Conservation (phyloP, 2,797 vertebrate genomes). For the Cyclura pinguis region DNA sequence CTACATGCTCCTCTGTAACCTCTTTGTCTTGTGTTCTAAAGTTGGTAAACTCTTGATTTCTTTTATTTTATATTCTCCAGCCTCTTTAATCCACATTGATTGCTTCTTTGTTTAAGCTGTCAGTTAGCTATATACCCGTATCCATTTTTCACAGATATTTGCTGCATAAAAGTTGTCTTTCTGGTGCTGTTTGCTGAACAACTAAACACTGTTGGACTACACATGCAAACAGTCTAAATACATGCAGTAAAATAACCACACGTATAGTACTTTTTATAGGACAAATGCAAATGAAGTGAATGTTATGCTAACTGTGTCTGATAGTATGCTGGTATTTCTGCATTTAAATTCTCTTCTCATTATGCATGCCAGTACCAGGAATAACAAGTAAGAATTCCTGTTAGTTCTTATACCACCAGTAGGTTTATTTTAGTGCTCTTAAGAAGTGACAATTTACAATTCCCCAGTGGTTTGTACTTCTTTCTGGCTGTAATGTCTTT, state of each 20-base stretch:
- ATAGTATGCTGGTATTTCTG: no score
- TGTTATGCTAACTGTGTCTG: no score
- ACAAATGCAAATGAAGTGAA: no score
- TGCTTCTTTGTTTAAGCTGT: slow-evolving; percentile 31
- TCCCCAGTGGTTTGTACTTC: no score
- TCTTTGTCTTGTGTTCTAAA: neutral
- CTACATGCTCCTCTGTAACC: neutral
- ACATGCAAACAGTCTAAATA: slow-evolving; percentile 56
- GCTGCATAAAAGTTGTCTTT: slow-evolving; percentile 43
- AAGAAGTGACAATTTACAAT: no score
- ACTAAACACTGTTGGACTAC: slow-evolving; percentile 73
- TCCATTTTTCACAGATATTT: slow-evolving; percentile 59
- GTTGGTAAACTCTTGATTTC: neutral
- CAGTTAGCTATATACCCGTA: slow-evolving; percentile 4
- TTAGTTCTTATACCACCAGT: no score
- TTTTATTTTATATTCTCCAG: slow-evolving; percentile 37
- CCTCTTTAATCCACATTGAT: slow-evolving; percentile 55
- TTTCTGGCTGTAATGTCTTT: no score
- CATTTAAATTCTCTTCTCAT: no score
- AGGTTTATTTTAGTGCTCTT: no score
- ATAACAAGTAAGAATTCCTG: no score
- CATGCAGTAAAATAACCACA: neutral
- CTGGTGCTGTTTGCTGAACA: slow-evolving; percentile 50
- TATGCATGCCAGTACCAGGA: no score
- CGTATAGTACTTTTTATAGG: no score